These are phyloP conservation scores for Oenanthe oenanthe DNA, from an alignment of 2,113 vertebrate species.

Conservation along the genomic window DNA sequence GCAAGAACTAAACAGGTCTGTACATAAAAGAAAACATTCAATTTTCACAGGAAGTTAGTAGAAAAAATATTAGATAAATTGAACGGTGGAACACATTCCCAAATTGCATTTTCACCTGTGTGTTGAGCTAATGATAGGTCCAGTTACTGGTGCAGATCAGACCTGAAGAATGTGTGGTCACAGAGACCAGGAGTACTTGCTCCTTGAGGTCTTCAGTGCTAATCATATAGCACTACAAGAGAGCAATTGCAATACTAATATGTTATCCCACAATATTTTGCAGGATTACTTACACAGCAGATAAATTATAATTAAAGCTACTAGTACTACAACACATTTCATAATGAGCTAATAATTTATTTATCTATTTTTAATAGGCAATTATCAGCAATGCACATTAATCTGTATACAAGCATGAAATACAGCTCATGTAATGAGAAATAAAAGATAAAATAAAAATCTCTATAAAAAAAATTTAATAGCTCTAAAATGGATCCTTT, in stretches of 20 bases:
- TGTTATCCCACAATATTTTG: not conserved
- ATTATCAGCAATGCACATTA: slow-evolving; percentile 24
- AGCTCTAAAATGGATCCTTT: not conserved
- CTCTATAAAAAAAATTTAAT: not conserved
- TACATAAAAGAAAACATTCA: not conserved
- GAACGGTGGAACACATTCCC: not conserved
- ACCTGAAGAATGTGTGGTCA: not conserved
- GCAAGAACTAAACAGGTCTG: not conserved
- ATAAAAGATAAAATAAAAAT: not conserved
- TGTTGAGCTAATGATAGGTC: not conserved
- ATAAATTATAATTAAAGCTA: slow-evolving; percentile 43
- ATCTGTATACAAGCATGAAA: slow-evolving; percentile 24
- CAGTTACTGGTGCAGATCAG: not conserved
- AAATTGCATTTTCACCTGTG: not conserved
- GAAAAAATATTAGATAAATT: not conserved
- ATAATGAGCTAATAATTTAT: slow-evolving; percentile 42
- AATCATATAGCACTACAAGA: not conserved
- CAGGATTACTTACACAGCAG: not conserved
- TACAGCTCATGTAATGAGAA: not conserved
- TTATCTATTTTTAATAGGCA: slow-evolving; percentile 32
- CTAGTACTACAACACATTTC: slow-evolving; percentile 2
- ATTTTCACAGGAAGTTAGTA: not conserved
- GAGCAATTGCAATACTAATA: not conserved
- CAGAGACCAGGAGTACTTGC: not conserved
- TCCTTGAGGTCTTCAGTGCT: not conserved